phyloP scores from a whole-genome alignment of 1,140 invertebrate genomes.

The Rhizoglyphus robini region DNA sequence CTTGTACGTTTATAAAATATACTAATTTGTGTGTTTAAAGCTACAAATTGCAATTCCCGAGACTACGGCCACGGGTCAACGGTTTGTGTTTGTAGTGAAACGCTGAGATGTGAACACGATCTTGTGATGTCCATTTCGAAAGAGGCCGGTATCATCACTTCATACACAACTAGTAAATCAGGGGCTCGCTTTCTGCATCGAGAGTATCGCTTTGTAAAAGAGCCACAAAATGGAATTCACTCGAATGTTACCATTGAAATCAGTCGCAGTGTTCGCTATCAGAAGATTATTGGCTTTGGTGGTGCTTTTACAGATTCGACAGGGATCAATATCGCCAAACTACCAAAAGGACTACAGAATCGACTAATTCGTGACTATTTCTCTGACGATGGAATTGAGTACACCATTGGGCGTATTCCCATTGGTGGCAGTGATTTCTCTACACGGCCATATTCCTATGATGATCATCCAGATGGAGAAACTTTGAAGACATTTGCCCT shows the following conservation, averaged over 20 bases:
- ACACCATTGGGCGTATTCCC: slow-evolving; percentile 57
- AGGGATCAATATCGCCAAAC: slow-evolving; percentile 27
- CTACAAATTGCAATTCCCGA: too few species aligned
- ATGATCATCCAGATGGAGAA: slow-evolving; percentile 36
- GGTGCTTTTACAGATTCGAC: slow-evolving; percentile 71
- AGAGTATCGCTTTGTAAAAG: background rate
- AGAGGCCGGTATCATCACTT: background rate
- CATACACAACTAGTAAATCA: background rate
- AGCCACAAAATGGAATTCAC: too few species aligned
- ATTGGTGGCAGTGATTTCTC: slow-evolving; percentile 75
- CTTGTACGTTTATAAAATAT: too few species aligned
- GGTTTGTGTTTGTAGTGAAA: slow-evolving; percentile 70
- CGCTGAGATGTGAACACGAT: background rate
- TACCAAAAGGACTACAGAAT: background rate
- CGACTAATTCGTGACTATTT: slow-evolving; percentile 15
- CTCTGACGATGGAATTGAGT: slow-evolving; percentile 41
- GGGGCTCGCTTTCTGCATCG: background rate
- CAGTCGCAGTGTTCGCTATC: slow-evolving; percentile 24
- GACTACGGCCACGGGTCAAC: slow-evolving; percentile 38
- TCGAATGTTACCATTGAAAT: background rate
- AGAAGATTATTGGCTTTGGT: slow-evolving; percentile 55
- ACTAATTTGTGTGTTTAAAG: too few species aligned
- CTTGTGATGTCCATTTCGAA: background rate
- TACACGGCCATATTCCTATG: slow-evolving; percentile 50
- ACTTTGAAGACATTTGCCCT: background rate